phyloP scores from a whole-genome alignment of 1,140 invertebrate species.

The Pollicipes pollicipes region DNA sequence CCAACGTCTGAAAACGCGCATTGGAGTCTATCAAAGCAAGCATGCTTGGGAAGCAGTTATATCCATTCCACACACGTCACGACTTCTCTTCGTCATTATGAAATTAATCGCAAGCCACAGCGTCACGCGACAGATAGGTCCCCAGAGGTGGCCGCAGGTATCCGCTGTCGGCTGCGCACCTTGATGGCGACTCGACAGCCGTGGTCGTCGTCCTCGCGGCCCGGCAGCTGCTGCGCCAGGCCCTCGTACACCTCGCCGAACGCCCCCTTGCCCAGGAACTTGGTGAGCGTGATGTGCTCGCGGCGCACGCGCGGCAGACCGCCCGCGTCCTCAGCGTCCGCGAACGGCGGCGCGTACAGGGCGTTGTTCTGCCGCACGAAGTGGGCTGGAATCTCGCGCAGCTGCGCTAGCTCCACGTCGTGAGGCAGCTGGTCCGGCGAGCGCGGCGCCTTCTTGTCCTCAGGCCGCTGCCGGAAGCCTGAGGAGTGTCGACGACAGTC shows the following conservation, averaged over 20 bases:
- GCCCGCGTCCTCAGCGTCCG: slow-evolving; percentile 22
- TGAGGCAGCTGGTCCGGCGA: slow-evolving; percentile 30
- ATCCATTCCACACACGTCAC: too few relatives aligned
- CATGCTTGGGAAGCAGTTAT: too few relatives aligned
- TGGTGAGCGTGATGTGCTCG: slow-evolving; percentile 58
- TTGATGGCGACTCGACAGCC: slow-evolving; percentile 65
- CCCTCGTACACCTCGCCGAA: slow-evolving; percentile 95
- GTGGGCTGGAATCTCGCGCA: slow-evolving; percentile 60
- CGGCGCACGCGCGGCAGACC: slow-evolving; percentile 55
- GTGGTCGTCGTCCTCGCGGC: slow-evolving; percentile 23
- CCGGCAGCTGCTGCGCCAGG: slow-evolving; percentile 41
- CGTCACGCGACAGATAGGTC: too few relatives aligned
- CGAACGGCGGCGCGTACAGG: slow-evolving; percentile 42
- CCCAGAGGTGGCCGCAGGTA: too few relatives aligned
- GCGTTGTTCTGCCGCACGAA: slow-evolving; percentile 62
- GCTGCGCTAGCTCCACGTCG: slow-evolving; percentile 66
- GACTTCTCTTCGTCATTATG: too few relatives aligned
- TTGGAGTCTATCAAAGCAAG: slow-evolving; percentile 7
- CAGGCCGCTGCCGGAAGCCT: not conserved
- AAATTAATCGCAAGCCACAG: too few relatives aligned
- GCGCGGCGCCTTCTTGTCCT: slow-evolving; percentile 37
- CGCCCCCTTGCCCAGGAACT: slow-evolving; percentile 85
- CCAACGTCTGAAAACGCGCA: slow-evolving; percentile 49
- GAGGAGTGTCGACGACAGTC: too few relatives aligned
- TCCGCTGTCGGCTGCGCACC: too few relatives aligned